Conservation (phyloP, 2,113 vertebrate genomes). For the Synodontis membranacea region DNA sequence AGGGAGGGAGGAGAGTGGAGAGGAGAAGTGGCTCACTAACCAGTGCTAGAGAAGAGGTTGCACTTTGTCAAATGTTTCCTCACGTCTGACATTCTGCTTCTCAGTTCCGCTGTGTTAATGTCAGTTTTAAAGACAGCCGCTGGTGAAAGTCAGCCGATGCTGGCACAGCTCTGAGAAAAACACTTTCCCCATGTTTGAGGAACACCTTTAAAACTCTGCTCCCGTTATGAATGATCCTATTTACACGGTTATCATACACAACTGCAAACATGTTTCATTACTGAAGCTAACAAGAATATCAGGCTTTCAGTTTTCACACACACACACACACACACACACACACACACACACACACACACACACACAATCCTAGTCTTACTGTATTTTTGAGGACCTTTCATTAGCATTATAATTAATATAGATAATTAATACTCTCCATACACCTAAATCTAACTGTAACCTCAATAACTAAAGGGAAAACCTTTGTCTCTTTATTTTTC, state of each 20-base stretch:
- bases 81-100: slow-evolving; percentile 23
- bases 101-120: slow-evolving; percentile 31
- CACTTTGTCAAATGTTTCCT: slow-evolving; percentile 37
- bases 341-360: not conserved
- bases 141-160: slow-evolving; percentile 21
- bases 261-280: too few species aligned
- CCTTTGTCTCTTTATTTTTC: not conserved
- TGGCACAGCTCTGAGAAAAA: slow-evolving; percentile 27
- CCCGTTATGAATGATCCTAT: not conserved
- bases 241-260: not conserved
- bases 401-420: not conserved
- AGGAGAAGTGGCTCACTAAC: slow-evolving; percentile 14
- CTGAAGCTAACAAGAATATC: not conserved
- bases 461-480: not conserved
- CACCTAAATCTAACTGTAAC: not conserved
- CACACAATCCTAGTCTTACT: not conserved
- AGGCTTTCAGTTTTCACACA: not conserved
- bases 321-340: not conserved
- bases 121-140: slow-evolving; percentile 24
- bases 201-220: slow-evolving; percentile 26
- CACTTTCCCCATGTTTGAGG: slow-evolving; percentile 29
- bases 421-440: not conserved
- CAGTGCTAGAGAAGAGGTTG: slow-evolving; percentile 30
- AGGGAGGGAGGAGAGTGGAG: not conserved
- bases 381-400: not conserved